Percentiles rank a stretch among this genome's conserved stretches.
phyloP scores from a whole-genome alignment of 2,888 invertebrate genomes.

The Cryptocheilus praepositus region DNA sequence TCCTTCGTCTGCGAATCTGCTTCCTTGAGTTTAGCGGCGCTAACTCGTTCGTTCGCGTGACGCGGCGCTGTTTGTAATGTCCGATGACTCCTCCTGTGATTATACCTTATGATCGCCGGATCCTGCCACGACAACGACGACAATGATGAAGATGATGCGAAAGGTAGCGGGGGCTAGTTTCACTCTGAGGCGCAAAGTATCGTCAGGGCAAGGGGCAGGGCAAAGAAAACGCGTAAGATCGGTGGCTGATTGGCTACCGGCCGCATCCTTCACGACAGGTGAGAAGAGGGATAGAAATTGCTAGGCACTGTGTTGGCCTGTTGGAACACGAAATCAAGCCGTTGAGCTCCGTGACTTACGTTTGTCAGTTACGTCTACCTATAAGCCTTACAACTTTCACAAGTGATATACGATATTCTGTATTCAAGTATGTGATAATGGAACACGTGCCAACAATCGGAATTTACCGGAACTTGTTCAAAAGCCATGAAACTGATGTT shows the following conservation, averaged over 20 bases:
- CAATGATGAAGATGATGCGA: slow-evolving; percentile 27
- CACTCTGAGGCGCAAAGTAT: neutral
- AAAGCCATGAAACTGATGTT: slow-evolving; percentile 28
- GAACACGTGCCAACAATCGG: too few species aligned
- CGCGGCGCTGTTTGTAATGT: slow-evolving; percentile 53
- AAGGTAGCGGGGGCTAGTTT: slow-evolving; percentile 22
- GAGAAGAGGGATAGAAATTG: slow-evolving; percentile 9
- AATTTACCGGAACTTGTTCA: too few species aligned
- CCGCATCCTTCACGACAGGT: neutral
- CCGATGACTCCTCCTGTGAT: slow-evolving; percentile 44
- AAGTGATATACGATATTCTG: too few species aligned
- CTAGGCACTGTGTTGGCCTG: neutral
- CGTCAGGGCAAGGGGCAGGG: slow-evolving; percentile 20
- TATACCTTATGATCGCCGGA: slow-evolving; percentile 42
- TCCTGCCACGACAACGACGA: slow-evolving; percentile 7
- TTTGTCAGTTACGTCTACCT: neutral
- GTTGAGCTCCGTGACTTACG: neutral
- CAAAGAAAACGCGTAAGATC: slow-evolving; percentile 38
- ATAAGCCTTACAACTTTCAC: too few species aligned
- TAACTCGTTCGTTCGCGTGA: slow-evolving; percentile 58
- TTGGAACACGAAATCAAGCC: neutral
- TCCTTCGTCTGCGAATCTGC: slow-evolving; percentile 10
- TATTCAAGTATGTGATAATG: too few species aligned
- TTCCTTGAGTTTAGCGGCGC: slow-evolving; percentile 32
- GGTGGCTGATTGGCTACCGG: slow-evolving; percentile 36